Evolutionary conservation across 1,140 invertebrate species (phyloP).

Genomic region (Ceratosolen fusciceps): DNA sequence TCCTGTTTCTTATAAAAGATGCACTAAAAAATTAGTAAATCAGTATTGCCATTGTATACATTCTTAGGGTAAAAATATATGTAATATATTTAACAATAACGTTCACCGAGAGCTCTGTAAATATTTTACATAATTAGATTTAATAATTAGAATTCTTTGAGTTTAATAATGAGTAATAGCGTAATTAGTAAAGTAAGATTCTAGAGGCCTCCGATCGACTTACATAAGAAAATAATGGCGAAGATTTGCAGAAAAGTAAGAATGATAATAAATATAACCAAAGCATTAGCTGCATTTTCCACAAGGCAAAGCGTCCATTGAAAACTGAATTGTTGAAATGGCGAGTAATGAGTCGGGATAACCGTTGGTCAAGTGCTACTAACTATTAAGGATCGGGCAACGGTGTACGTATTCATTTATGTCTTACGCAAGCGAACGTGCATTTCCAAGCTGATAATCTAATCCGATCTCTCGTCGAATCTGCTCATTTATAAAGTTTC

Average conservation of each 20-base stretch:
- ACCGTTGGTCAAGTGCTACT: background rate
- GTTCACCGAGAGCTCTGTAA: background rate
- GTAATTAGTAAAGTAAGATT: background rate
- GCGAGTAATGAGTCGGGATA: no score
- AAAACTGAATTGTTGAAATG: no score
- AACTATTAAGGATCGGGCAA: background rate
- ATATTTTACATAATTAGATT: background rate
- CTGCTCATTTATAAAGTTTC: conserved; percentile 33
- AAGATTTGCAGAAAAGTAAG: background rate
- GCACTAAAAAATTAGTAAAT: background rate
- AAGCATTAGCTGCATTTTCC: background rate
- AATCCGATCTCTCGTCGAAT: conserved; percentile 32
- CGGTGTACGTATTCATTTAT: conserved; percentile 6
- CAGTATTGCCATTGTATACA: background rate
- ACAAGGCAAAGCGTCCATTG: no score
- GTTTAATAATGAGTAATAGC: background rate
- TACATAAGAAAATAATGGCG: background rate
- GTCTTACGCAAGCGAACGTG: conserved; percentile 6
- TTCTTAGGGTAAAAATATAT: background rate
- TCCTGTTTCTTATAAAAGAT: background rate
- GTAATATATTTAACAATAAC: background rate
- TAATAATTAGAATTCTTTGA: background rate
- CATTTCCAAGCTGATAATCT: conserved; percentile 24
- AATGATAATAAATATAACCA: background rate
- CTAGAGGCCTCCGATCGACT: background rate